phyloP scores from a whole-genome alignment of 2,888 invertebrate genomes.

The Mythimna impura region DNA sequence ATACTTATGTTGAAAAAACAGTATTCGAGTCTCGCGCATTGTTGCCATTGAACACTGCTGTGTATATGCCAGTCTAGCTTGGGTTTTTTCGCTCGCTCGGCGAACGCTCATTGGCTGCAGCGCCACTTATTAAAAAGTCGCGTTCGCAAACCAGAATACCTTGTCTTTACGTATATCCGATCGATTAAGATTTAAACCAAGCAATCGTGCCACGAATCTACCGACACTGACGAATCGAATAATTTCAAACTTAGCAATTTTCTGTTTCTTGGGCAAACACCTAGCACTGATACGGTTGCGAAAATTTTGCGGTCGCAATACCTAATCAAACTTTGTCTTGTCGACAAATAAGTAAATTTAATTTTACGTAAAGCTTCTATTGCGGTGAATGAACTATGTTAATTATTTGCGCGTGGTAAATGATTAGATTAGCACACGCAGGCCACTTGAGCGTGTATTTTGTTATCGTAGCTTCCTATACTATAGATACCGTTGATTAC shows the following conservation, averaged over 20 bases:
- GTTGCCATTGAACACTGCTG: slow-evolving; percentile 78
- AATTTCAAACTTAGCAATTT: slow-evolving; percentile 71
- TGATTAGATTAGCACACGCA: slow-evolving; percentile 80
- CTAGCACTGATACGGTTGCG: slow-evolving; percentile 66
- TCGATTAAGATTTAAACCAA: slow-evolving; percentile 76
- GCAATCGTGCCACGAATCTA: slow-evolving; percentile 67
- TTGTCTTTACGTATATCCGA: slow-evolving; percentile 76
- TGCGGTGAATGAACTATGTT: slow-evolving; percentile 83
- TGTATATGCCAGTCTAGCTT: slow-evolving; percentile 72
- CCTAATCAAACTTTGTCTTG: slow-evolving; percentile 61
- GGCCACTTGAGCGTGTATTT: slow-evolving; percentile 75
- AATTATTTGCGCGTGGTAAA: slow-evolving; percentile 77
- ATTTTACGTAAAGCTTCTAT: slow-evolving; percentile 70
- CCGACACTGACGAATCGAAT: slow-evolving; percentile 64
- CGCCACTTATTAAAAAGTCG: slow-evolving; percentile 77
- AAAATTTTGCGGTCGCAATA: slow-evolving; percentile 70
- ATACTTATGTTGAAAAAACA: slow-evolving; percentile 79
- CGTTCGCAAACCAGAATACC: slow-evolving; percentile 79
- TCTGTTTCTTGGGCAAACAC: slow-evolving; percentile 69
- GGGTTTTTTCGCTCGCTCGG: slow-evolving; percentile 76
- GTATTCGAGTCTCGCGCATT: slow-evolving; percentile 82
- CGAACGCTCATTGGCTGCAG: slow-evolving; percentile 74
- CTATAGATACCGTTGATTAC: slow-evolving; percentile 72
- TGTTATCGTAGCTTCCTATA: slow-evolving; percentile 76
- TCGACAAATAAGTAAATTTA: slow-evolving; percentile 65